Evolutionary conservation across 2,113 vertebrate genomes (phyloP), one percentile per base, ranked within the genome.

Genomic region (Solea senegalensis): DNA sequence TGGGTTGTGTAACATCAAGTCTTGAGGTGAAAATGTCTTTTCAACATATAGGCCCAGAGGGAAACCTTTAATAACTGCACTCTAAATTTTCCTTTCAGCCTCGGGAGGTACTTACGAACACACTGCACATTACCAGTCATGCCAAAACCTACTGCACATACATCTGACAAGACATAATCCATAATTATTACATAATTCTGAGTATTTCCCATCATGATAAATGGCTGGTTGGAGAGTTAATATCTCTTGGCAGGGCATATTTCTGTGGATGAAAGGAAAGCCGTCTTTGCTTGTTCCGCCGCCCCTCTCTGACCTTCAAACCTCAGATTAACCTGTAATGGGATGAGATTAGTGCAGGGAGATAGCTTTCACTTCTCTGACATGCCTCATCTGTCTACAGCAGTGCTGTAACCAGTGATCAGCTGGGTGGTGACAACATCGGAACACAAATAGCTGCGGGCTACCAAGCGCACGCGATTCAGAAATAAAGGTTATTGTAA

Each of bases 261-360:
- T 73, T 81, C 74, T 64, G 51, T 28, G 26, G 58, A 66, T 61
- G 46, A 61, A 76, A 45, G 70, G 57, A 74, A 78, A 76, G 59
- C 50, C 49, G 57, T 69, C 56, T 85, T 79, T 82, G 78, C 57
- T 63, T 80, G 68, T 59, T 44, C 52, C 57, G 67, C 56, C 65
- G 69, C 72, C 76, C 46, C 80, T 15, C 51, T 21, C 62, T 89
- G 86, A 90, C 90, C 90, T 90, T 85, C 77, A 92, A 89, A 90
- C 77, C 14, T 3, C 70, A 88, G 86, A 89, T 91, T 92, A 92
- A 90, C 72, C 77, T 78, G 21, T 91, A 91, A 92, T 91, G 76
- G 83, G 91, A 92, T 91, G 76, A 82, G 91, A 91, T 93, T 92
- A 90, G 72, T 60, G 67, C 60, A 69, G 74, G 59, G 77, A 65